Conservation (phyloP, 2,797 vertebrate species). For the Chelmon rostratus region DNA sequence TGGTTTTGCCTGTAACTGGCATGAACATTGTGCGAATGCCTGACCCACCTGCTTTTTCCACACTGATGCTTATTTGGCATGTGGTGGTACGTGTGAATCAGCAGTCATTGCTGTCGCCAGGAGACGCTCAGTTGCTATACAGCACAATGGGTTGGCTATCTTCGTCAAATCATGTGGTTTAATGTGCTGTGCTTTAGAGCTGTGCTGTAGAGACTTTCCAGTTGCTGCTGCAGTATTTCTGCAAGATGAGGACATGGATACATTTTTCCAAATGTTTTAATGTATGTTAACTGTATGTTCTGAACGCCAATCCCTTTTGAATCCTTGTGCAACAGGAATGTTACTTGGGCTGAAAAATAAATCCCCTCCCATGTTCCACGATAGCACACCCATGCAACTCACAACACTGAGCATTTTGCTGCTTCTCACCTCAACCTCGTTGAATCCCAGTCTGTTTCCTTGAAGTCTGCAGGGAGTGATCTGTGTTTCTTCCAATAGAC, state of each 20-base stretch:
- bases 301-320: constrained; percentile 1
- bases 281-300: no score
- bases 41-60: constrained; percentile 56
- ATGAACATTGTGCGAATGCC: constrained; percentile 53
- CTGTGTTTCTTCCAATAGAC: constrained; percentile 57
- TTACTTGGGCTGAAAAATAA: constrained; percentile 26
- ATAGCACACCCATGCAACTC: constrained; percentile 4
- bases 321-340: constrained; percentile 16
- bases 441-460: constrained; percentile 54
- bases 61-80: constrained; percentile 42
- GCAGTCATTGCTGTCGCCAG: constrained; percentile 34
- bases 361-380: constrained; percentile 13
- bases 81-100: constrained; percentile 45
- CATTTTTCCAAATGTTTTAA: no score
- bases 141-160: constrained; percentile 28
- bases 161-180: constrained; percentile 51
- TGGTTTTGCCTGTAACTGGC: constrained; percentile 28
- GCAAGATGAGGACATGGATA: constrained; percentile 25
- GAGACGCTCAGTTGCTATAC: constrained; percentile 36
- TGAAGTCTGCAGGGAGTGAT: constrained; percentile 57
- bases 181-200: constrained; percentile 23
- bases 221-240: constrained; percentile 30
- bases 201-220: constrained; percentile 16
- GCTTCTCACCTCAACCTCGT: constrained; percentile 45
- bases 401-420: constrained; percentile 27